phyloP scores from a whole-genome alignment of 2,797 vertebrate species.

The Gila robusta region DNA sequence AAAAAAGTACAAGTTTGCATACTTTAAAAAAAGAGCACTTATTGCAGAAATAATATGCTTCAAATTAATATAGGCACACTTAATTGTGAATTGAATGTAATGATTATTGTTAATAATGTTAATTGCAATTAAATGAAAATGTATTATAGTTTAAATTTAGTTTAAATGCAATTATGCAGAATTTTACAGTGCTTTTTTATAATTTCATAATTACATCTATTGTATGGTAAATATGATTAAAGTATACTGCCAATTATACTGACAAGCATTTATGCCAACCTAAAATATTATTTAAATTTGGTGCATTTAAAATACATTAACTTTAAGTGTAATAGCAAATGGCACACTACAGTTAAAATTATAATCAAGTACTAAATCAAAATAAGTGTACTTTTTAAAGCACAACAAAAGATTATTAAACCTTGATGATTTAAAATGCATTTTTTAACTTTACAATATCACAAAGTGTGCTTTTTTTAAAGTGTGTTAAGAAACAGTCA shows the following conservation, averaged over 20 bases:
- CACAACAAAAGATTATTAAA: background rate
- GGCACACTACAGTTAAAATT: no score
- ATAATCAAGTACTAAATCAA: no score
- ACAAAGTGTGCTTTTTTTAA: background rate
- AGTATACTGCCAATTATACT: background rate
- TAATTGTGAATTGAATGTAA: background rate
- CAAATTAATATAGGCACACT: background rate
- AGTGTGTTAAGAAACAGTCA: no score
- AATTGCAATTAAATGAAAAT: background rate
- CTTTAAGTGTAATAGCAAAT: background rate
- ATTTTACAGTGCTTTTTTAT: background rate
- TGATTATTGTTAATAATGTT: background rate
- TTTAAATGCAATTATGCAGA: background rate
- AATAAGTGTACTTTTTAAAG: background rate
- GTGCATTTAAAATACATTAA: background rate
- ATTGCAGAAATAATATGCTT: background rate
- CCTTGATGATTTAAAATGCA: background rate
- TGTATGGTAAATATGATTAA: background rate
- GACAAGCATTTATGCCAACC: background rate
- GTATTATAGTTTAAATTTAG: background rate
- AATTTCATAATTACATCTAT: background rate
- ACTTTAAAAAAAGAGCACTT: background rate
- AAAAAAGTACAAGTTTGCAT: background rate
- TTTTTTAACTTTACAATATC: background rate
- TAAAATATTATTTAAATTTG: background rate